Evolutionary conservation across 2,888 invertebrate species (phyloP).

Genomic region (Myathropa florea): DNA sequence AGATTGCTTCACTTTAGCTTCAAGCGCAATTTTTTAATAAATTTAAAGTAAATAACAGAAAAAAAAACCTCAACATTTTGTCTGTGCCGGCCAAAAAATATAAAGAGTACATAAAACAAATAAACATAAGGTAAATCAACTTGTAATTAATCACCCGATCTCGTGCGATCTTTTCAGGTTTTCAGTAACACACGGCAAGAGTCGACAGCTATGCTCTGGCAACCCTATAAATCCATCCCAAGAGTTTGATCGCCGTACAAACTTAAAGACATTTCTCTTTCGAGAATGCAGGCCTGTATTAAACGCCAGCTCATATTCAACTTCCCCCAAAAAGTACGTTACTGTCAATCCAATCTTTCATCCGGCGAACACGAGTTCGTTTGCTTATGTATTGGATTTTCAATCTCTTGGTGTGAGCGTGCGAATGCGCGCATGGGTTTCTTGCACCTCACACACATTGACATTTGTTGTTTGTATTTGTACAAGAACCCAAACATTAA

Average conservation of each 20-base stretch:
- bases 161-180: no score
- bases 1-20: no score
- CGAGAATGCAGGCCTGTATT: slow-evolving; percentile 11
- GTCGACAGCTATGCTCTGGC: no score
- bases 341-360: not conserved
- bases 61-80: no score
- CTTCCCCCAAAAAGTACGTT: not conserved
- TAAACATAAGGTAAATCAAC: no score
- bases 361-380: not conserved
- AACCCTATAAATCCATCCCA: not conserved
- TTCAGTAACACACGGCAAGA: no score
- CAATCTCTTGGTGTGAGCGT: not conserved
- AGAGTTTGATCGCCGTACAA: not conserved
- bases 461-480: not conserved
- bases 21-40: no score
- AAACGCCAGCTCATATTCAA: slow-evolving; percentile 11
- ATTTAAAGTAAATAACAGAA: no score
- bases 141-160: no score
- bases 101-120: no score
- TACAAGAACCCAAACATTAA: not conserved
- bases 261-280: not conserved
- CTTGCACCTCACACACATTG: not conserved
- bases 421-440: no score
- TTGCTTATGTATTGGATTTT: not conserved
- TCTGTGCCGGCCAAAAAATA: no score